These are phyloP conservation scores for Nyctalus aviator DNA, from an alignment of 2,797 vertebrate species.

Conservation along the genomic window DNA sequence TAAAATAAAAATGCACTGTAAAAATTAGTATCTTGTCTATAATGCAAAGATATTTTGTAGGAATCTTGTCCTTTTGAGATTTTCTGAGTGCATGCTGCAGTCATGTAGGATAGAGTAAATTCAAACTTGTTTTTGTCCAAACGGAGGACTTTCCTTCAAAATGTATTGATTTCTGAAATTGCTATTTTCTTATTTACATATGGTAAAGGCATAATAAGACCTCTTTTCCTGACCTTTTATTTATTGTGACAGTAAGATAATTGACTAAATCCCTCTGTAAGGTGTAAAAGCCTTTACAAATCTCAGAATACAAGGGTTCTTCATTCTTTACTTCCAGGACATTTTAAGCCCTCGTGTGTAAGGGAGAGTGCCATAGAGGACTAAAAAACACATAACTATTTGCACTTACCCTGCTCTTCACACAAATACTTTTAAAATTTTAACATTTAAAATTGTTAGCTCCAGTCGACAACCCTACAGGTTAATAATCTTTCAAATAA, in stretches of 20 bases:
- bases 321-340: neutral
- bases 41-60: constrained; percentile 38
- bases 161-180: constrained; percentile 41
- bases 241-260: constrained; percentile 48
- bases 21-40: constrained; percentile 50
- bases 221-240: neutral
- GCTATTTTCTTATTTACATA: constrained; percentile 24
- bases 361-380: neutral
- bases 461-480: neutral
- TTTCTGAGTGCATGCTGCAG: neutral
- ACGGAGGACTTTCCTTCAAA: constrained; percentile 38
- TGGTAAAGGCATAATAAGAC: neutral
- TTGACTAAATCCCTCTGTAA: constrained; percentile 20
- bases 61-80: constrained; percentile 41
- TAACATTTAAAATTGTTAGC: neutral
- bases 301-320: neutral
- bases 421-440: constrained; percentile 40
- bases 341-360: neutral
- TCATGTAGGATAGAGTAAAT: neutral
- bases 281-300: neutral
- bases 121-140: neutral
- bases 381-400: neutral
- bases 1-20: constrained; percentile 49
- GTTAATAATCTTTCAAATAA: neutral
- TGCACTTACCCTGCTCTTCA: neutral